Conservation (phyloP, 2,113 vertebrate genomes). For the Chrysemys picta region DNA sequence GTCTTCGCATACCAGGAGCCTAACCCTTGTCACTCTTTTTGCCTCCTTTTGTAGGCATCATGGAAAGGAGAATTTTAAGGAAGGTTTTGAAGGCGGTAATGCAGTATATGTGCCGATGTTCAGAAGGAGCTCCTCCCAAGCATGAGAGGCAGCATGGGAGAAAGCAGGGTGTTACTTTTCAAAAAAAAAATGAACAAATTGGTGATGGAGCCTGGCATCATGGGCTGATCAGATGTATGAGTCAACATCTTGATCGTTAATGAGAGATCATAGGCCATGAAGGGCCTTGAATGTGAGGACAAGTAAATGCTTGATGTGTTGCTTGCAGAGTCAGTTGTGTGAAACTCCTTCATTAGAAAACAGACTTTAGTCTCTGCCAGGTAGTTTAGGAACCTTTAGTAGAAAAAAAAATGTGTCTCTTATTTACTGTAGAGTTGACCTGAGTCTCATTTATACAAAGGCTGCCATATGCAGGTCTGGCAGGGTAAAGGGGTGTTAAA, state of each 20-base stretch:
- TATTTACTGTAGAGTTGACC: background rate
- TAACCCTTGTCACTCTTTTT: too few relatives aligned
- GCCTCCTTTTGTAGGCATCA: background rate
- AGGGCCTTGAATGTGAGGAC: background rate
- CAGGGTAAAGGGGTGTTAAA: fast-evolving
- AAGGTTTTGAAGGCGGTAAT: background rate
- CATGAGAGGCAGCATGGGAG: background rate
- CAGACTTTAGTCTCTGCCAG: background rate
- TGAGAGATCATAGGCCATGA: background rate
- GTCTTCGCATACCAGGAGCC: too few relatives aligned
- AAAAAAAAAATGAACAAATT: background rate
- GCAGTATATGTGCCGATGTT: background rate
- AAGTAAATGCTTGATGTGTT: background rate
- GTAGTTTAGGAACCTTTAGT: background rate
- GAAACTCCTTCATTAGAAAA: background rate
- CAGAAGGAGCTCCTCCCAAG: background rate
- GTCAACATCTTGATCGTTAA: background rate
- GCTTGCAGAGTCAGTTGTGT: background rate
- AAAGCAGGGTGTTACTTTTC: background rate
- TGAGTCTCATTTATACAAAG: background rate
- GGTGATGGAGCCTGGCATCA: too few relatives aligned
- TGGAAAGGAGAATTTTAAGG: background rate
- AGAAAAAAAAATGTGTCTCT: background rate
- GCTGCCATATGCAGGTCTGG: background rate
- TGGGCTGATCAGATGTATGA: too few relatives aligned